A percentile compares a stretch with the other conserved stretches of the same genome.
Conservation (phyloP, 2,888 invertebrate species). For the Melanargia galathea region DNA sequence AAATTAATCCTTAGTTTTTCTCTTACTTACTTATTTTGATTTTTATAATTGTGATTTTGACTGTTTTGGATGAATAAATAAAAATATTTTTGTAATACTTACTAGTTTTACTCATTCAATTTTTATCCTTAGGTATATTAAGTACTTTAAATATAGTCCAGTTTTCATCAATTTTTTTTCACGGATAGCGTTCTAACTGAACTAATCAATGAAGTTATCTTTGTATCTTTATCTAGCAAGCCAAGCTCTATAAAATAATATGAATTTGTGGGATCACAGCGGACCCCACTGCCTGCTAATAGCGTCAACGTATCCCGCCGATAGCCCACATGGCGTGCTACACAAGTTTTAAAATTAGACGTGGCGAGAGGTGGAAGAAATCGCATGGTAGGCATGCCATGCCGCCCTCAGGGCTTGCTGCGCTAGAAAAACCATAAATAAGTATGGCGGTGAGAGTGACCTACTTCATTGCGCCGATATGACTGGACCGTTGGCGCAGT, state of each 20-base stretch:
- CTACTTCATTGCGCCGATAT: too few relatives aligned
- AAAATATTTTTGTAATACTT: constrained; percentile 2
- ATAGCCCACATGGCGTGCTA: neutral
- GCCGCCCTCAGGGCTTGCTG: neutral
- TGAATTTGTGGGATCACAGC: neutral
- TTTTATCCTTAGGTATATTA: neutral
- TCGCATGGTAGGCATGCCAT: neutral
- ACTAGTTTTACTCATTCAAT: neutral
- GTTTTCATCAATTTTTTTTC: neutral
- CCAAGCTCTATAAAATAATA: constrained; percentile 5
- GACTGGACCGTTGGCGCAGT: too few relatives aligned
- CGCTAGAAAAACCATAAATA: too few relatives aligned
- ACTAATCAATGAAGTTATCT: neutral
- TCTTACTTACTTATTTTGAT: neutral
- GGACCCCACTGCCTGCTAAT: neutral
- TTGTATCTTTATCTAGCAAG: neutral
- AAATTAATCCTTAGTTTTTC: constrained; percentile 3
- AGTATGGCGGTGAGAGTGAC: too few relatives aligned
- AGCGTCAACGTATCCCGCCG: neutral
- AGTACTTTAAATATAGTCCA: neutral
- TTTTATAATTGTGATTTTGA: neutral
- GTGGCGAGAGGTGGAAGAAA: neutral
- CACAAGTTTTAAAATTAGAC: neutral
- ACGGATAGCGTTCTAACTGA: neutral
- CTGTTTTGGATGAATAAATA: neutral